Base-by-base conservation (phyloP, 2,113 vertebrate genomes). In the Rattus rattus region DNA sequence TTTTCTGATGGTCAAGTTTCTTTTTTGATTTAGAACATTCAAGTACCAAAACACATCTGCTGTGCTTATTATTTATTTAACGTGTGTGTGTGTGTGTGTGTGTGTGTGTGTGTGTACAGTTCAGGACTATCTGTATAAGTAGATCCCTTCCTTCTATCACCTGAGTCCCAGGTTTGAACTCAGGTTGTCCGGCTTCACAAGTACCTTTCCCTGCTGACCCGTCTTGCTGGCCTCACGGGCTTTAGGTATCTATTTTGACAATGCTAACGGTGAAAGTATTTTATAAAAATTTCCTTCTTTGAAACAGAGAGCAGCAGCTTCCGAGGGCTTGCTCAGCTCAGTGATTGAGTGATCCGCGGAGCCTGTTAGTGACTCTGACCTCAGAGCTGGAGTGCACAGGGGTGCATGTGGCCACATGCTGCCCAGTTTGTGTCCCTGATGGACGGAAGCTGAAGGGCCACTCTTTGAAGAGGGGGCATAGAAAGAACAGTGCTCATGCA, bases 331-430 rank as follows among this genome's bases (percentile, higher is more conserved):
- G 59, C 30, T 69, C 67, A 52, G 65, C 0, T 69, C 67, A 52
- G 65, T 0, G 11, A 22, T 3, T 0, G 16, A n/a, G 52, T 9
- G 39, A 2, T 19, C 16, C 0, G 24, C 1, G 4, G 43, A 75
- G 30, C 14, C 22, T 26, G 2, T 36, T n/a, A n/a, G 11, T 36
- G 26, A 2, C 7, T 17, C 26, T 0, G 3, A 20, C 72, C 67
- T 9, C 70, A 12, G 65, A 47, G 77, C 19, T 0, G 43, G 12
- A 11, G 39, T 4, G 10, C 13, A 6, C 36, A 1, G 26, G 12
- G 0, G 24, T 20, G 28, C 7, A 6, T 6, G 39, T 0, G 1
- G 22, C 20, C 54, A 7, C 30, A 0, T 1, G 0, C 7, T 19
- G 10, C 47, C 43, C 19, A 20, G 0, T 16, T 47, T 10, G 5